Percentiles rank a stretch among this genome's conserved stretches.
These are phyloP conservation scores for Drosophila pegasa DNA, from an alignment of 2,888 invertebrate species.

Conservation along the genomic window DNA sequence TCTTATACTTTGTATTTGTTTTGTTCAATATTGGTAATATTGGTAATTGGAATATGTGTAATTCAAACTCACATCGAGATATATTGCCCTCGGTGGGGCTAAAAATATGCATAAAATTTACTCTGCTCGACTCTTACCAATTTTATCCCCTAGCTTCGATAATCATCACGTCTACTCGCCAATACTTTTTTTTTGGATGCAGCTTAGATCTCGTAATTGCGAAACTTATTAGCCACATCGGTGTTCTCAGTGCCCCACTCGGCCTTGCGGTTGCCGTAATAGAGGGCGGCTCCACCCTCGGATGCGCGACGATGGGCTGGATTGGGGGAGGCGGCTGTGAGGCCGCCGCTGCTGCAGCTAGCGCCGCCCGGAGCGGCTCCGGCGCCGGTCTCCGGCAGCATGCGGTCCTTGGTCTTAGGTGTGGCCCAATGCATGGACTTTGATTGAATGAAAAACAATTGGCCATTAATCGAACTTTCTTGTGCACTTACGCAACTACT, in stretches of 20 bases:
- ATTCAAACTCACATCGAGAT: conserved; percentile 63
- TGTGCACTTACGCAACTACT: conserved; percentile 19
- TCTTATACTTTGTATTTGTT: conserved; percentile 11
- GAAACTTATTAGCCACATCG: conserved; percentile 94
- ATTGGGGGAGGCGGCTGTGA: conserved; percentile 86
- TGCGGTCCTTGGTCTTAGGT: conserved; percentile 95
- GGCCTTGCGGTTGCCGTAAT: conserved; percentile 86
- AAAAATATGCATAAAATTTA: conserved; percentile 50
- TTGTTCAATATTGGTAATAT: conserved; percentile 5
- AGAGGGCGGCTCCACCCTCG: conserved; percentile 93
- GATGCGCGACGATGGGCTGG: conserved; percentile 91
- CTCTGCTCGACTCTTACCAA: conserved; percentile 14
- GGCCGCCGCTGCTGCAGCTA: conserved; percentile 85
- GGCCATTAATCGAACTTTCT: conserved; percentile 28
- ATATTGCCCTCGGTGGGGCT: conserved; percentile 37
- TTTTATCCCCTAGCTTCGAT: conserved; percentile 33
- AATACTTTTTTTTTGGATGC: conserved; percentile 3
- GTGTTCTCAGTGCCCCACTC: conserved; percentile 91
- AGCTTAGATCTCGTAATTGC: conserved; percentile 95
- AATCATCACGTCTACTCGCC: conserved; percentile 17
- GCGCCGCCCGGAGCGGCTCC: conserved; percentile 70
- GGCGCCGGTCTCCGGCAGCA: conserved; percentile 88
- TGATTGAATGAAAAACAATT: conserved; percentile 59
- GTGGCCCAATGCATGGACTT: conserved; percentile 97
- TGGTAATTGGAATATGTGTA: conserved; percentile 48